Evolutionary conservation across 2,797 vertebrate species (phyloP), one percentile per base, ranked within the genome.

Genomic region (Siniperca undulata): DNA sequence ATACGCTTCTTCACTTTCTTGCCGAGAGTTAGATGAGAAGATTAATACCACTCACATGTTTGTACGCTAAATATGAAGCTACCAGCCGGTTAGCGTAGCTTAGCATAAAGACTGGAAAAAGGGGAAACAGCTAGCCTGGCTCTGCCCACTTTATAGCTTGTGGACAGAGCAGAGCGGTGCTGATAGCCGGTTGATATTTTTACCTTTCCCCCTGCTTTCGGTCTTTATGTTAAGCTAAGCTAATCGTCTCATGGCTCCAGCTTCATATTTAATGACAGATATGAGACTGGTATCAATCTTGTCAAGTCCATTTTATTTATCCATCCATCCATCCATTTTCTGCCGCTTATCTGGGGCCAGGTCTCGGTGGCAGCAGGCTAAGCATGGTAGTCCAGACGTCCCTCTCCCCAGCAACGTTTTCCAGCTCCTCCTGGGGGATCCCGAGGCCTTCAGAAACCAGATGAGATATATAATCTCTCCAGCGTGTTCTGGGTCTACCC

Each of bases 41-140:
- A 16, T 30, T 30, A 22, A 48, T 65, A 46, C 50, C 30, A 19
- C 12, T 24, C 38, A 10, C 34, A 20, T 12, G 2, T 24, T n/a
- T 58, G 16, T 20, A 27, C 3, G 1, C 34, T 50, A 40, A 68
- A 60, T 13, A 42, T 10, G 20, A 71, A 14, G 30, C 12, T 52
- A 19, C 8, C 36, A 75, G 44, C 9, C 44, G 1, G 10, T 58
- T 74, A 56, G 22, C 24, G 2, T 75, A 83, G 52, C 79, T 75
- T 66, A 27, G 61, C 46, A 44, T 44, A 46, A 48, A 50, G 27
- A 46, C 36, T n/a, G 34, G 5, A 72, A 72, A 27, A 0, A 8
- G 13, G 19, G 17, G 52, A 59, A 78, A 64, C 55, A 7, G 59
- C 8, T 64, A 81, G 52, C 60, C 42, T 44, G 53, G 24, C 13